Conservation (phyloP, 2,797 vertebrate genomes). For the Bovichtus variegatus region DNA sequence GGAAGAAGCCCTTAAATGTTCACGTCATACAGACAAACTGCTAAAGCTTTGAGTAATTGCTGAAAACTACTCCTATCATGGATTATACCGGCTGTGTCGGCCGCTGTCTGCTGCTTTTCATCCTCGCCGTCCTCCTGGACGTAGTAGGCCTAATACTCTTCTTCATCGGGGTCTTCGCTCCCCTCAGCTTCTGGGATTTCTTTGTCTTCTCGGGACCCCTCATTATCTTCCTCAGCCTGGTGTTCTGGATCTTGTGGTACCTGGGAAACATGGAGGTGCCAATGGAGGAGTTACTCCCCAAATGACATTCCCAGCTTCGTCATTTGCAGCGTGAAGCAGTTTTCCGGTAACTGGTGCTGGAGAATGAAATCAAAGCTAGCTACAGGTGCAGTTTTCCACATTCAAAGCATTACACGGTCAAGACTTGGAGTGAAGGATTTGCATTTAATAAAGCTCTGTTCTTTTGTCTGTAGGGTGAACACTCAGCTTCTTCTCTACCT, state of each 20-base stretch:
- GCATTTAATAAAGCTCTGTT: not conserved
- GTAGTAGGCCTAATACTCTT: conserved; percentile 80
- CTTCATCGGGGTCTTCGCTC: conserved; percentile 80
- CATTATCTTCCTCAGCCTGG: conserved; percentile 84
- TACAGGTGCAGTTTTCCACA: conserved; percentile 8
- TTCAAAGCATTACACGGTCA: not conserved
- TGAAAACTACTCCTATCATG: conserved; percentile 63
- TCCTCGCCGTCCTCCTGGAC: conserved; percentile 81
- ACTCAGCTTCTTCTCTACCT: not conserved
- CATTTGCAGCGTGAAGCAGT: not conserved
- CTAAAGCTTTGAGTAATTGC: conserved; percentile 4
- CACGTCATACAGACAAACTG: not conserved
- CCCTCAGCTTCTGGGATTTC: conserved; percentile 86
- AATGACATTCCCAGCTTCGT: conserved; percentile 19
- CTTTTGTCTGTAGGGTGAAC: not conserved
- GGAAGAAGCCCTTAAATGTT: not conserved
- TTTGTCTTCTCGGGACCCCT: conserved; percentile 84
- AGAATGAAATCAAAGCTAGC: conserved; percentile 2
- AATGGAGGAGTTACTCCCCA: conserved; percentile 56
- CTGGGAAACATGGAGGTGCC: conserved; percentile 83
- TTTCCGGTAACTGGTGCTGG: not conserved
- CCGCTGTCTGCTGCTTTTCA: conserved; percentile 72
- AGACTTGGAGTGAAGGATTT: not conserved
- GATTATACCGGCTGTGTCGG: conserved; percentile 41
- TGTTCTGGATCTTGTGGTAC: conserved; percentile 90